phyloP scores from a whole-genome alignment of 2,113 vertebrate genomes.

The Phalacrocorax carbo region DNA sequence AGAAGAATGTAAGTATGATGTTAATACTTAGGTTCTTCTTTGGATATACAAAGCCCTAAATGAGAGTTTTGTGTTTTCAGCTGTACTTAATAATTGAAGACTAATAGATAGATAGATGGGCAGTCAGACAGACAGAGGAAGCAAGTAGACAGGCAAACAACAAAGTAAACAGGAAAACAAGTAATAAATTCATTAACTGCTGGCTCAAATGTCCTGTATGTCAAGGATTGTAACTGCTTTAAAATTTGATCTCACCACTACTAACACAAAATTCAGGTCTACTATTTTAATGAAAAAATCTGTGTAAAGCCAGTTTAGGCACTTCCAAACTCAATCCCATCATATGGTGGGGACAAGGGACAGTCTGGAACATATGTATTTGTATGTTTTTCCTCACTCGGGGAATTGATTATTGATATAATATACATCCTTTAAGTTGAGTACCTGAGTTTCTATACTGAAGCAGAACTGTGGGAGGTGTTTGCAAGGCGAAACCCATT shows the following conservation, averaged over 20 bases:
- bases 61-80: background rate
- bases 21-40: background rate
- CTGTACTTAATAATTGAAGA: background rate
- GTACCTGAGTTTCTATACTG: background rate
- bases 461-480: background rate
- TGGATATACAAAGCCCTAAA: background rate
- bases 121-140: background rate
- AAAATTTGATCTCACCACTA: background rate
- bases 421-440: background rate
- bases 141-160: background rate
- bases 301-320: background rate
- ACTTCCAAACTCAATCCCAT: background rate
- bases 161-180: background rate
- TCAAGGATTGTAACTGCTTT: background rate
- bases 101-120: background rate
- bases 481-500: background rate
- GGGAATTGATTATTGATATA: background rate
- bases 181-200: background rate
- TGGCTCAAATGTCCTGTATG: background rate
- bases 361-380: background rate
- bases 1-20: background rate
- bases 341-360: background rate
- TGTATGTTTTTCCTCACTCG: background rate
- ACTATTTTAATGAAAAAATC: background rate
- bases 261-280: accelerated